Evolutionary conservation across 2,113 vertebrate species (phyloP), one percentile per base, ranked within the genome.

Genomic region (Alces alces): DNA sequence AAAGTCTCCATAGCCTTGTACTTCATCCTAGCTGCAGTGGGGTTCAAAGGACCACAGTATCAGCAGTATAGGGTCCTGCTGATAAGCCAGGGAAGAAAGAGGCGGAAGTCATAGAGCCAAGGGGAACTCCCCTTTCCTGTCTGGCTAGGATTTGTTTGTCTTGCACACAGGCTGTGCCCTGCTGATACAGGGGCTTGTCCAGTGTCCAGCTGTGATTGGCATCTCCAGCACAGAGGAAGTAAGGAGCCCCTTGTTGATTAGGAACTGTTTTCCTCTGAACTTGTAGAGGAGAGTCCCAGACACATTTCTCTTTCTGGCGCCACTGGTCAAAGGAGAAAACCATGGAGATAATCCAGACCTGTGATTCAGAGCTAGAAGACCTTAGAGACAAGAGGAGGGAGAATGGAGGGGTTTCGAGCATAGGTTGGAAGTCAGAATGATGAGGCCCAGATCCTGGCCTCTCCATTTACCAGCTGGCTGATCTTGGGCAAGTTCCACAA

Each of bases 71-170:
- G 36, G 73, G 70, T 27, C 14, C 39, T 91, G 78, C 78, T 86
- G 95, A 97, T 95, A 96, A 97, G 80, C 70, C 82, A 86, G 91
- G 70, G 55, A 91, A 93, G 79, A 90, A 80, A 93, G 61, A 66
- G 96, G 43, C 58, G 95, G 84, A 96, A 92, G 86, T 97, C 61
- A 45, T 58, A 36, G 80, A 80, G 54, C 45, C n/a, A 88, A 89
- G 57, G 50, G 86, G 78, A 96, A 93, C 95, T 97, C 97, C 94
- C 97, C 89, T 97, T 98, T 98, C 98, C 96, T 96, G 96, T 90
- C 93, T 95, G 52, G n/a, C 88, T 83, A 45, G 70, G 93, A 98
- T 98, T 94, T 97, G 89, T 97, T 98, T 97, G 85, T 97, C 92
- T 97, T 94, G 39, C 39, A 73, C 43, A 78, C 78, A 61, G 76